These are phyloP conservation scores for Deilephila elpenor DNA, from an alignment of 2,888 invertebrate genomes.

Conservation along the genomic window DNA sequence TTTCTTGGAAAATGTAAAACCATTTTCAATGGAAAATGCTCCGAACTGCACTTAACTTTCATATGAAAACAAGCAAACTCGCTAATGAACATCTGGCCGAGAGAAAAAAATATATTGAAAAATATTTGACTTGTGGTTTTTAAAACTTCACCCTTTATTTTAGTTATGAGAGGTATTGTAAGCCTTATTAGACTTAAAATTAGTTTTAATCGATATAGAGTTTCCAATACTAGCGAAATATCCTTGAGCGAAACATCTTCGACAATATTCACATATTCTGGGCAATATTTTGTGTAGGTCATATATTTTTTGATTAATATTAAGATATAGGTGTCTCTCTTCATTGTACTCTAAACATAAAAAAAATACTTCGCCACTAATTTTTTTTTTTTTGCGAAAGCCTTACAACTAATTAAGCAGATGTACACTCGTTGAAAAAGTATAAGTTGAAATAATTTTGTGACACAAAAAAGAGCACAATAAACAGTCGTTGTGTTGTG, in stretches of 20 bases:
- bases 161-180: not conserved
- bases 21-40: constrained; percentile 1
- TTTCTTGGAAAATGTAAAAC: not conserved
- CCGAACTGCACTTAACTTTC: not conserved
- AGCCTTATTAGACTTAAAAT: not conserved
- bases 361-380: not conserved
- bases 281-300: too few species aligned
- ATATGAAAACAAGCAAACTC: constrained; percentile 26
- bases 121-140: not conserved
- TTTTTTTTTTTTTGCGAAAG: too few species aligned
- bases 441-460: not conserved
- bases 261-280: too few species aligned
- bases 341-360: not conserved
- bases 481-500: constrained; percentile 30
- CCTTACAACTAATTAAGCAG: not conserved
- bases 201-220: not conserved
- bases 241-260: too few species aligned
- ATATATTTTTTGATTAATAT: too few species aligned
- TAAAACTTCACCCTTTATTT: not conserved
- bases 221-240: too few species aligned
- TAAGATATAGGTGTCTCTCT: too few species aligned
- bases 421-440: not conserved
- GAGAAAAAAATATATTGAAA: constrained; percentile 10
- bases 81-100: constrained; percentile 26
- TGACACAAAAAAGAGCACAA: constrained; percentile 18